Evolutionary conservation across 2,797 vertebrate species (phyloP).

Genomic region (Scolopax bukidnonensis): DNA sequence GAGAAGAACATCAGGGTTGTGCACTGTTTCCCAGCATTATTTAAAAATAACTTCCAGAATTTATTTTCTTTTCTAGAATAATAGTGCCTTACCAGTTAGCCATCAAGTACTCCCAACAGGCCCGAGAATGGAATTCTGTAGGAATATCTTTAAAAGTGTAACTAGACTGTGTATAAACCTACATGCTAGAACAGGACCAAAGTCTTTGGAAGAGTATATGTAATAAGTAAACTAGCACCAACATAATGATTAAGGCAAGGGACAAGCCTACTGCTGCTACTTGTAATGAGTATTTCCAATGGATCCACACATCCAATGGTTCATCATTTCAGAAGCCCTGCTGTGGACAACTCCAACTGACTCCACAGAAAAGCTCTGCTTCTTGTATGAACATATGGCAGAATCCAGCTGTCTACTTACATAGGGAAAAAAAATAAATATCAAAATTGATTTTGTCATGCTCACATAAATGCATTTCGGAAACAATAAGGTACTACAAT

Average conservation of each 20-base stretch:
- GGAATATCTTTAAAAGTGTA: background rate
- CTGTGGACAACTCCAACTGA: background rate
- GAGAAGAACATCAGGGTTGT: background rate
- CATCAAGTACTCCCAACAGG: background rate
- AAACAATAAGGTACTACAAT: conserved; percentile 72
- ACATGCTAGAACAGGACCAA: background rate
- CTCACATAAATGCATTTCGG: conserved; percentile 50
- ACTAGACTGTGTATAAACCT: background rate
- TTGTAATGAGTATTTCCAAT: background rate
- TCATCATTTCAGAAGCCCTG: background rate
- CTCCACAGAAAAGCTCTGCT: background rate
- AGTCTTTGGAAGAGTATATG: background rate
- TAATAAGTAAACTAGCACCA: background rate
- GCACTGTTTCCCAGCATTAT: background rate
- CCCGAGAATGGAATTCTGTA: background rate
- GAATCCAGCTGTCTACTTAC: background rate
- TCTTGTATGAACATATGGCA: fast-evolving
- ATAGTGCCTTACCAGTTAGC: background rate
- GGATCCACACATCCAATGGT: background rate
- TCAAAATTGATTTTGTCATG: background rate
- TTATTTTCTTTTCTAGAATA: background rate
- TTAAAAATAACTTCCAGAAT: background rate
- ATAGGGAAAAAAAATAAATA: background rate
- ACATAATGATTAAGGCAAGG: background rate
- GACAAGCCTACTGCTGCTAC: background rate